These are phyloP conservation scores for Oxygymnocypris stewartii DNA, from an alignment of 2,113 vertebrate species.

Conservation along the genomic window DNA sequence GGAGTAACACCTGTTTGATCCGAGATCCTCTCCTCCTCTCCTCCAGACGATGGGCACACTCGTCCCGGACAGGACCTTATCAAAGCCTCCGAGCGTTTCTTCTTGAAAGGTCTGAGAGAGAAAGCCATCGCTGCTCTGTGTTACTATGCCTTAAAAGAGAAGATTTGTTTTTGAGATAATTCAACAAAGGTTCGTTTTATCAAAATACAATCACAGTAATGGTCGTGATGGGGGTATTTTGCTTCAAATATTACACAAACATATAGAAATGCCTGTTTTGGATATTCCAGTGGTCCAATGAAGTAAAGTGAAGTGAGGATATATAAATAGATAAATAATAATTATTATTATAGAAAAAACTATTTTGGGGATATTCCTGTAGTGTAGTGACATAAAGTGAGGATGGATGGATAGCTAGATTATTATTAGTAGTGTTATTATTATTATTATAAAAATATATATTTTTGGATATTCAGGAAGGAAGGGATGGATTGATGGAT, in stretches of 20 bases:
- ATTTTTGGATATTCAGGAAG: too few relatives aligned
- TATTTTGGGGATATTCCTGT: too few relatives aligned
- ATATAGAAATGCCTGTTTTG: background rate
- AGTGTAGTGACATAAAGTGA: too few relatives aligned
- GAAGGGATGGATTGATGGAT: too few relatives aligned
- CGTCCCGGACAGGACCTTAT: conserved; percentile 3
- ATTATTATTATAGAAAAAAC: too few relatives aligned
- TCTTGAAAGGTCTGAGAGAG: conserved; percentile 4
- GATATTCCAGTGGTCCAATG: background rate
- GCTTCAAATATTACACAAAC: background rate
- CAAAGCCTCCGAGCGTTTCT: conserved; percentile 38
- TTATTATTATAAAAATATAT: too few relatives aligned
- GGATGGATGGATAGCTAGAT: too few relatives aligned
- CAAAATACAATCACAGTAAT: background rate
- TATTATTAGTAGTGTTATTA: too few relatives aligned
- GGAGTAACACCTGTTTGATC: conserved; percentile 50
- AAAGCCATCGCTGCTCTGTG: background rate
- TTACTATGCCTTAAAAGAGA: background rate
- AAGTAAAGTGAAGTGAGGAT: background rate
- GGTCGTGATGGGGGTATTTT: background rate
- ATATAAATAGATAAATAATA: background rate
- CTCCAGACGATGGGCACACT: conserved; percentile 34
- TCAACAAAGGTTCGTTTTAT: background rate
- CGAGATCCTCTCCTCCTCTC: conserved; percentile 11
- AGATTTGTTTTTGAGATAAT: background rate